A percentile compares a stretch with the other conserved stretches of the same genome.
Evolutionary conservation across 37 sponge, comb jelly and placozoan species (phyloP).

Genomic region (Halisarca cf. caerulea): DNA sequence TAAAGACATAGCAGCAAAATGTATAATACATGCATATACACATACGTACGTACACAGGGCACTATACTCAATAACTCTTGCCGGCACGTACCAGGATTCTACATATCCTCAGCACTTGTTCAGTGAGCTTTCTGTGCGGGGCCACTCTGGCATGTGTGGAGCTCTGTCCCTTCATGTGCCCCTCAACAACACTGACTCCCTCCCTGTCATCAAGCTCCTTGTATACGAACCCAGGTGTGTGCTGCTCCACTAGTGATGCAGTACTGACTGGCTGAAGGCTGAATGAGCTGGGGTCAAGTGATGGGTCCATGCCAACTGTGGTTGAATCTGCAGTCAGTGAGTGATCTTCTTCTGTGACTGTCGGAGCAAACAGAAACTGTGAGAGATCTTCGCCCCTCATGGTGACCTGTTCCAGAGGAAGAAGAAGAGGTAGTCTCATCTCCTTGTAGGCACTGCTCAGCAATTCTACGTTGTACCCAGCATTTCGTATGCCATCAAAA

Average conservation of each 20-base stretch:
- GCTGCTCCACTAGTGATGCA: background rate
- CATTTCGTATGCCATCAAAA: background rate
- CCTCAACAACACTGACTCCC: background rate
- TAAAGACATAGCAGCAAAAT: too few relatives aligned
- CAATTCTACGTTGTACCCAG: background rate
- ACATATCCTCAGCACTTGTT: constrained; percentile 61
- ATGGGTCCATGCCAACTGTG: background rate
- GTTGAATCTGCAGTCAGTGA: background rate
- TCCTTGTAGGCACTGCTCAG: background rate
- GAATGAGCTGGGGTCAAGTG: background rate
- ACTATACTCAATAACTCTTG: too few relatives aligned
- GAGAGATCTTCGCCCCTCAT: constrained; percentile 77
- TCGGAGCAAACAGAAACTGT: constrained; percentile 36
- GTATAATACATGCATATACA: too few relatives aligned
- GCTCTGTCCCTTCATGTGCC: background rate
- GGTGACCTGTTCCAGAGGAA: constrained; percentile 54
- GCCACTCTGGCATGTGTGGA: constrained; percentile 10
- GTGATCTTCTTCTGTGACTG: background rate
- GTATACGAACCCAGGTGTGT: background rate
- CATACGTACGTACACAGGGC: too few relatives aligned
- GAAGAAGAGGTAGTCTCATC: constrained; percentile 10
- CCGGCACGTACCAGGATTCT: constrained; percentile 54
- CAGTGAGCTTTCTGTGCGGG: constrained; percentile 41
- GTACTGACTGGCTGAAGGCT: background rate
- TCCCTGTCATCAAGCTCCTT: constrained; percentile 22